Evolutionary conservation across 2,888 invertebrate species (phyloP).

Genomic region (Agapostemon virescens): DNA sequence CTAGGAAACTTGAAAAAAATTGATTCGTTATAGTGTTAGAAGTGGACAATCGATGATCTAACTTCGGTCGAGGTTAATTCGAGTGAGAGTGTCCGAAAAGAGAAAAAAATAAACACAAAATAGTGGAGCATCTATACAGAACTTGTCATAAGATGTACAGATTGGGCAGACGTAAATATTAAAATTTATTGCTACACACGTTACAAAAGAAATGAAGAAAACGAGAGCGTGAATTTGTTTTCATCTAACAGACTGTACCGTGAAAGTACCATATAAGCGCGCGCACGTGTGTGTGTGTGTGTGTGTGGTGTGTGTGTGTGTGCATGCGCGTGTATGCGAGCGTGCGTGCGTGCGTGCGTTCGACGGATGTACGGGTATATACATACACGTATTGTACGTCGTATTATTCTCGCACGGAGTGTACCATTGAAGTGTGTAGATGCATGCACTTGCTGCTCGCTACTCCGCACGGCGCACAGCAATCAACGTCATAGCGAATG

Average conservation of each 20-base stretch:
- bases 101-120: neutral
- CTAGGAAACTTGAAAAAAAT: neutral
- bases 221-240: neutral
- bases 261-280: no score
- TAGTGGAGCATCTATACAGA: neutral
- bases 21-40: neutral
- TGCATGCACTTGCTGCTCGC: conserved; percentile 51
- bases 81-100: neutral
- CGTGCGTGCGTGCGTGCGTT: no score
- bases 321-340: no score
- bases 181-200: conserved; percentile 4
- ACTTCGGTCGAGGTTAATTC: neutral
- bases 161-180: conserved; percentile 8
- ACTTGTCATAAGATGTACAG: neutral
- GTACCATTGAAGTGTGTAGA: conserved; percentile 39
- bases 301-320: no score
- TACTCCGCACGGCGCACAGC: conserved; percentile 40
- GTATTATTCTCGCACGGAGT: conserved; percentile 49
- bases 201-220: conserved; percentile 9
- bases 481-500: conserved; percentile 66
- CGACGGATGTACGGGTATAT: no score
- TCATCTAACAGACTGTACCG: conserved; percentile 27
- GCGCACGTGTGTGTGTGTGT: no score
- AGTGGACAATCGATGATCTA: neutral
- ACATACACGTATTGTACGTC: neutral